Base-by-base conservation (phyloP, 2,888 invertebrate species). In the Anarsia innoxiella region DNA sequence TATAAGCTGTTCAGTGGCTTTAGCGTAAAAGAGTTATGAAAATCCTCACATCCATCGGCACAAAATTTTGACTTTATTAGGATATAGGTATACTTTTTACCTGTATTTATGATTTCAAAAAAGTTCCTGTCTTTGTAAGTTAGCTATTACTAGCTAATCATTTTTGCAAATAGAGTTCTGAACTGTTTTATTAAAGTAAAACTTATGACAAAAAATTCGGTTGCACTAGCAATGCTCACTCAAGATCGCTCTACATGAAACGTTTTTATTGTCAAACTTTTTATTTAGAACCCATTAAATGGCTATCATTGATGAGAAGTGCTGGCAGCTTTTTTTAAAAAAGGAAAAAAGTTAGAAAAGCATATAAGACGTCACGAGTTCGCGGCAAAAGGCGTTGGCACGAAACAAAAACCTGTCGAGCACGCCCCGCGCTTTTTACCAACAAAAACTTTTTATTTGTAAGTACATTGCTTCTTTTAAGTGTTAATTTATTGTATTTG, bases 241-340 rank as follows among this genome's bases (percentile, higher is more conserved):
- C 4, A 19, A 8, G 37, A 46, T 39, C 53, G 58, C 59, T 66
- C 59, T 52, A 58, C 46, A 57, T 63, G 54, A 51, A 51, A 46
- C 48, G 48, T 57, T 56, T 60, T 61, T 58, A 59, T 45, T 42
- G 40, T 37, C 16, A 16, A 37, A 35, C 35, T 40, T 45, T 56
- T 59, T 56, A 51, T 55, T 58, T 52, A 56, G 59, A 62, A 62
- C 48, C 65, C 61, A 70, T 69, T 67, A 70, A 64, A 62, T 60
- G 56, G 53, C 58, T 71, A 71, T 68, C 67, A 70, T 66, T 67
- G 66, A 63, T 65, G 63, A 54, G 55, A 53, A 53, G 51, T 58
- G 56, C 58, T 53, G 56, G 50, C 51, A 45, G 49, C 48, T 53
- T 33, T 33, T 27, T 26, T 63, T 36, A n/a, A n/a, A n/a, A 35